A percentile compares a stretch with the other conserved stretches of the same genome.
These are phyloP conservation scores for Xenopus laevis DNA, from an alignment of 2,113 vertebrate species.

Conservation along the genomic window DNA sequence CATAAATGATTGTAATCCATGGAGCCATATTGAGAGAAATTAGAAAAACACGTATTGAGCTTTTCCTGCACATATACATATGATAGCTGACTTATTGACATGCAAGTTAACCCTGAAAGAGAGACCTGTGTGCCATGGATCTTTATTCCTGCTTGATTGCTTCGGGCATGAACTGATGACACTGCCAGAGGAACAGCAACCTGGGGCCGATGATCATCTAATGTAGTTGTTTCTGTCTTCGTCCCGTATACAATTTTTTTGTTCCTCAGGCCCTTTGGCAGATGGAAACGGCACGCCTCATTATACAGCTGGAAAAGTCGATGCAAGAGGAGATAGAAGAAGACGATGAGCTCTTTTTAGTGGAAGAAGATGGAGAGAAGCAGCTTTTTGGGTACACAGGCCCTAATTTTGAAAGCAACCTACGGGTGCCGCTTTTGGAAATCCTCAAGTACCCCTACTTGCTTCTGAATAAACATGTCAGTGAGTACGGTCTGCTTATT, in stretches of 20 bases:
- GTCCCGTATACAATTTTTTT: not conserved
- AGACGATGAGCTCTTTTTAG: slow-evolving; percentile 68
- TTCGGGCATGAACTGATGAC: too few species aligned
- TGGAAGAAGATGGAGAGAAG: slow-evolving; percentile 64
- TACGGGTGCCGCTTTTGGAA: slow-evolving; percentile 74
- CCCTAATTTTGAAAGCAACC: slow-evolving; percentile 68
- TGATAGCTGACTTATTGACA: too few species aligned
- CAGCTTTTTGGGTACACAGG: slow-evolving; percentile 58
- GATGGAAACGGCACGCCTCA: slow-evolving; percentile 72
- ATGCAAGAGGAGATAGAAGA: slow-evolving; percentile 58
- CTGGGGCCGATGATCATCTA: too few species aligned
- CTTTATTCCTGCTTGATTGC: too few species aligned
- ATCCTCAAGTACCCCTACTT: slow-evolving; percentile 78
- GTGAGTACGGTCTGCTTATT: slow-evolving; percentile 60
- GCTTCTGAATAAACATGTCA: slow-evolving; percentile 66
- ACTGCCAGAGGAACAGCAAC: too few species aligned
- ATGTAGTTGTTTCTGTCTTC: too few species aligned
- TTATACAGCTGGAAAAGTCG: slow-evolving; percentile 63
- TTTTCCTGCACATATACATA: too few species aligned
- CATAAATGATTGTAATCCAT: too few species aligned
- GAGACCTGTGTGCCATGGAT: too few species aligned
- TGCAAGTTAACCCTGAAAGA: too few species aligned
- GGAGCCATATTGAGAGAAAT: too few species aligned
- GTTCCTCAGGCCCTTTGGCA: slow-evolving; percentile 67
- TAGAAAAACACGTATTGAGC: too few species aligned